Evolutionary conservation across 2,888 invertebrate genomes (phyloP), one percentile per base, ranked within the genome.

Genomic region (Trichacis sp.): DNA sequence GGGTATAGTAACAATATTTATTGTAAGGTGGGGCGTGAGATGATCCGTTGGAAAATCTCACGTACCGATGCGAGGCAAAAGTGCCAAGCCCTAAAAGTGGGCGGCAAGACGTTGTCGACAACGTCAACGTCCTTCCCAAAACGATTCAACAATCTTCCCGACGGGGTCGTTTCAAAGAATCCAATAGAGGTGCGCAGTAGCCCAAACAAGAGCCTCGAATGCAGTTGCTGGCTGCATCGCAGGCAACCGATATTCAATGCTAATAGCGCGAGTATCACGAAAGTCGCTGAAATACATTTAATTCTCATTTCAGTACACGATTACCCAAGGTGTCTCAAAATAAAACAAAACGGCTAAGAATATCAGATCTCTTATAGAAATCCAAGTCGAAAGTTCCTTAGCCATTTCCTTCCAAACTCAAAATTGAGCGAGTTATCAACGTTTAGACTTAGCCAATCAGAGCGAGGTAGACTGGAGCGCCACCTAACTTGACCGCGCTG

Each of bases 111-210:
- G 83, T 89, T 90, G 87, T 92, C 92, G 84, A 92, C 85, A 77
- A 89, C 87, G 83, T 92, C 91, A 73, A 92, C 85, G 84, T 92
- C 92, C 87, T 91, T 92, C 83, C 90, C 89, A 87, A 92, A 92
- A 73, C 93, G 88, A 87, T 92, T 93, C 85, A 93, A 88, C 82
- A 93, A 88, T 82, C 93, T 88, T 83, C 93, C 93, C 70, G 90
- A 87, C 67, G 93, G 93, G 77, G 93, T 93, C 74, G 92, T 90
- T 86, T 93, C 93, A 88, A 91, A 93, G 88, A 92, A 93, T 80
- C 89, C 88, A 80, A 88, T 85, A 60, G 92, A 91, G 74, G 89
- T 89, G 81, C 88, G 87, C 77, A 93, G 85, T 79, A 92, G 88
- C 79, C 89, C 88, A 72, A 79, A 82, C 74, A 93, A 87, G 84